Evolutionary conservation across 2,113 vertebrate genomes (phyloP), one percentile per base, ranked within the genome.

Genomic region (Passer montanus): DNA sequence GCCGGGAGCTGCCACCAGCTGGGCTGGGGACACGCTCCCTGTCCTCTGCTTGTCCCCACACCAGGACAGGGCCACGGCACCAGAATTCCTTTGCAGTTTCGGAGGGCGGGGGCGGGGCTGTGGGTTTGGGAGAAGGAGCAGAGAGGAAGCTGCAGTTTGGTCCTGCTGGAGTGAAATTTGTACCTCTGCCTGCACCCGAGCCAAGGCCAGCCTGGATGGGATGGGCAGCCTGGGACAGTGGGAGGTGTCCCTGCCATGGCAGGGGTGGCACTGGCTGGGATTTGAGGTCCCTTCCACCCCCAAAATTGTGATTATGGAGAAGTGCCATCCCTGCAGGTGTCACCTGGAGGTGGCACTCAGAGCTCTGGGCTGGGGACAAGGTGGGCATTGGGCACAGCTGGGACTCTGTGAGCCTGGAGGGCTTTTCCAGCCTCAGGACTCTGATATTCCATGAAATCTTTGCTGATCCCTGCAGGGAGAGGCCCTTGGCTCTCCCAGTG

Each of bases 11-110:
- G 77, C n/a, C 13, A 1, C 7, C 8, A 15, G n/a, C 50, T 4
- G 59, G 37, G 27, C 22, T 9, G 75, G 69, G 84, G 67, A 15
- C 55, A 26, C 12, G 6, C 16, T 41, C 35, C 24, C 20, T 7
- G 5, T 52, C 24, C 66, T 3, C 55, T 59, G 35, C 79, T 13
- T 5, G 81, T 67, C 52, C 74, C 35, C 49, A 6, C 2, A 0
- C 4, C 1, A 3, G 28, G 28, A 10, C 2, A 0, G 5, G 35
- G 55, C 10, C 0, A 0, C 1, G 30, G 64, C 35, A 27, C 5
- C 53, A 31, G 53, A 56, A 31, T 18, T 5, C 58, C 60, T 35
- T 0, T 10, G 46, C n/a, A 37, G 21, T 8, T 43, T 26, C 6
- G 39, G 19, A 7, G 73, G 23, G 15, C 20, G 15, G 68, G 27